Evolutionary conservation across 2,888 invertebrate species (phyloP), one percentile per base, ranked within the genome.

Genomic region (Suillia variegata): DNA sequence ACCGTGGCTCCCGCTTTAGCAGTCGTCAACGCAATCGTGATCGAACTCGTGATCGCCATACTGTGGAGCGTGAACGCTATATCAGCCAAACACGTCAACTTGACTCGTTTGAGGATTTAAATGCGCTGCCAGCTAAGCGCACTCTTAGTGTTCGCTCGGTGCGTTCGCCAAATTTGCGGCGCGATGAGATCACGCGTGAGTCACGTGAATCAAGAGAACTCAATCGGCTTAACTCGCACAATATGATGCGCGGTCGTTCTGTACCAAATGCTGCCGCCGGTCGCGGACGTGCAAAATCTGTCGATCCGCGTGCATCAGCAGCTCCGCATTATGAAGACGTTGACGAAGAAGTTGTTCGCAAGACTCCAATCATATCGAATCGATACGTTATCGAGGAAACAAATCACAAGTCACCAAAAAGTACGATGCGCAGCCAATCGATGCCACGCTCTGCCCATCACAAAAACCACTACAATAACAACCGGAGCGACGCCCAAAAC

Each of bases 351-450:
- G 67, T 78, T 24, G 73, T 81, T 13, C 84, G 85, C 33, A 85
- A 85, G 62, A 85, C 86, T 1, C 87, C 89, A 0, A 87, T 91
- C 33, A 83, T 90, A 42, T 89, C 87, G 74, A 91, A 91, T 77
- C 87, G 86, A 67, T 91, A 91, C 75, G 89, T 89, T 0, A 80
- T 89, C 53, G 87, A 87, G 53, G 82, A 83, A 51, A 63, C 75
- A 12, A 73, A 67, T 26, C 66, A 56, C 21, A 59, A 62, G 13
- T 59, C 52, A 2, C 38, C 59, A 2, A 65, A 70, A 6, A 62
- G 64, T 10, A 62, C 70, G 2, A 67, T 73, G 2, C 69, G 80
- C 18, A 78, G 79, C 34, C 80, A 79, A 60, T 80, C 81, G 2
- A 80, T 81, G 80, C 81, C 80, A 1, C 72, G 79, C 22, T 74